Conservation (phyloP, 2,113 vertebrate species). For the Etia nguti region DNA sequence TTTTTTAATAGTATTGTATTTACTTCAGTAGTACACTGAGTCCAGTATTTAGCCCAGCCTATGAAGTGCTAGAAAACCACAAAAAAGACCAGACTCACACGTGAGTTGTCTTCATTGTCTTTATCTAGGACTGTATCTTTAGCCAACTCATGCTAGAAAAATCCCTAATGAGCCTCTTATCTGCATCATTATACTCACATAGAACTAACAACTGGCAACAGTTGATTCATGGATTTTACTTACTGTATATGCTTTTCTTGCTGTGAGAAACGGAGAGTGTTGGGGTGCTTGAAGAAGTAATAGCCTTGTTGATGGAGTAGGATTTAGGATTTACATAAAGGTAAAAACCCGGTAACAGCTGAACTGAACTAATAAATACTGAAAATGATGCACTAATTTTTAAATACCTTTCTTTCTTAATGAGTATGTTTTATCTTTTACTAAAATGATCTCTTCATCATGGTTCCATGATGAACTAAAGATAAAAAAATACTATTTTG, state of each 20-base stretch:
- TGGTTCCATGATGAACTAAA: background rate
- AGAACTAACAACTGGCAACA: background rate
- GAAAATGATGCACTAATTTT: background rate
- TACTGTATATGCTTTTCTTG: background rate
- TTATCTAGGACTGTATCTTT: background rate
- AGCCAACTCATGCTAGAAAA: constrained; percentile 6
- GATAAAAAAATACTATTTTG: background rate
- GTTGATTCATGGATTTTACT: background rate
- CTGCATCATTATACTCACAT: constrained; percentile 27
- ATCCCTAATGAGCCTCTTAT: background rate
- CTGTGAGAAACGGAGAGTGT: accelerated
- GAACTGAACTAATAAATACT: background rate
- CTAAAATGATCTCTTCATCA: background rate
- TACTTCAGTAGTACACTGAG: background rate
- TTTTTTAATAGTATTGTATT: background rate
- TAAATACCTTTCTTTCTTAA: background rate
- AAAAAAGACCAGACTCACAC: background rate
- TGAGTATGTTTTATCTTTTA: background rate
- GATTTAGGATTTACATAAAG: background rate
- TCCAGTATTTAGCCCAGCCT: background rate
- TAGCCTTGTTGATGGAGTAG: background rate
- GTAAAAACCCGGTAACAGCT: background rate
- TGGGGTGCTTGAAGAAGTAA: background rate
- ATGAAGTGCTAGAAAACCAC: background rate
- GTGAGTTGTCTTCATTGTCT: background rate